Evolutionary conservation across 2,113 vertebrate species (phyloP), one percentile per base, ranked within the genome.

Genomic region (Chinchilla lanigera): DNA sequence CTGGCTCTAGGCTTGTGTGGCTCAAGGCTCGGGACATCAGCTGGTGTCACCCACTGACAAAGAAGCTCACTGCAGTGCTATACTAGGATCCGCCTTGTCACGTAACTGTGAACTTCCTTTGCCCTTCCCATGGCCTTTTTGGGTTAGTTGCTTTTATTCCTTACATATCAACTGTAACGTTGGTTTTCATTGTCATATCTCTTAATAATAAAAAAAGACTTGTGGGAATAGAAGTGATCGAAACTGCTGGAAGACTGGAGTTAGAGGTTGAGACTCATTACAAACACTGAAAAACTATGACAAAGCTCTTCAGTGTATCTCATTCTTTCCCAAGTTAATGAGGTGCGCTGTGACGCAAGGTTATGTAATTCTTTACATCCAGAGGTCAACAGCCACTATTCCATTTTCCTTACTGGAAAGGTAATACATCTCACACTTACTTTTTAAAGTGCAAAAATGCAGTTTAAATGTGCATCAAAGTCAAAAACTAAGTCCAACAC

Each of bases 121-220:
- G 28, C 13, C 69, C 28, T 94, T 44, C 35, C 88, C 22, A 52
- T 90, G 41, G 93, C 8, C 8, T 0, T 5, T 95, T 84, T 77
- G 26, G 77, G 1, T 82, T 84, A 84, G 0, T 85, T 80, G 28
- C 3, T 77, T 95, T 67, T 85, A 24, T 26, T 41, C 16, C 10
- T 94, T 89, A 26, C 1, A 69, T 92, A 95, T 93, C 2, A 73
- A 12, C 35, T 93, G 35, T 9, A 80, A 78, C 19, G 26, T 60
- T 95, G 38, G 33, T 56, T 10, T 78, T 95, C 20, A 30, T 44
- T 96, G 35, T 28, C 61, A 22, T 3, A n/a, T 86, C 20, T 14
- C 19, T 95, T 90, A 89, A 35, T 73, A 63, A 85, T 89, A 71
- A 93, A n/a, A 19, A 91, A 96, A 52, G 0, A 94, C 91, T 81